These are phyloP conservation scores for Nineta flava DNA, from an alignment of 2,888 invertebrate species.

Conservation along the genomic window DNA sequence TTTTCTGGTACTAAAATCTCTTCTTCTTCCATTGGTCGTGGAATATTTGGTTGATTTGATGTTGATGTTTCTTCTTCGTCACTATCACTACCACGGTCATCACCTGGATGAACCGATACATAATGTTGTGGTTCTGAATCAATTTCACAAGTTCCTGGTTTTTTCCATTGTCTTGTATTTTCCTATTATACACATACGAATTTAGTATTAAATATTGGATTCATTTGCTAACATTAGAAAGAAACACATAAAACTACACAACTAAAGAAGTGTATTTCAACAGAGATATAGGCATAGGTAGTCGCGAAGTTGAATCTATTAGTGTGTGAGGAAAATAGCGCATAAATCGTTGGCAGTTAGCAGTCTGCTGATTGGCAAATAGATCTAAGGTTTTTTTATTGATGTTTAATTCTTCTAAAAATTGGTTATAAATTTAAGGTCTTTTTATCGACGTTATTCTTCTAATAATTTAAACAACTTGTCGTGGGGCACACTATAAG, in stretches of 20 bases:
- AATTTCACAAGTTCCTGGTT: constrained; percentile 40
- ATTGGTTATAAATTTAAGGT: too few relatives aligned
- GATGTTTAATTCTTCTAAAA: too few relatives aligned
- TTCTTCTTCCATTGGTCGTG: constrained; percentile 9
- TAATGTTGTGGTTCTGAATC: constrained; percentile 36
- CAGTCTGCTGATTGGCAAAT: too few relatives aligned
- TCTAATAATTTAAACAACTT: too few relatives aligned
- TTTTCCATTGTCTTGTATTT: constrained; percentile 36
- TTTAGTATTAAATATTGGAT: background rate
- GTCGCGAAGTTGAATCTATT: too few relatives aligned
- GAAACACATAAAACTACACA: constrained; percentile 2
- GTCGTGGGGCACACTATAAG: too few relatives aligned
- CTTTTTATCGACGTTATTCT: too few relatives aligned
- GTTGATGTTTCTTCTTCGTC: constrained; percentile 29
- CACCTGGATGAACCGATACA: constrained; percentile 51
- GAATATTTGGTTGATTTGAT: constrained; percentile 4
- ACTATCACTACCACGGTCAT: constrained; percentile 42
- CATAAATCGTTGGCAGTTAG: too few relatives aligned
- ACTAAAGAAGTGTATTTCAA: constrained; percentile 5
- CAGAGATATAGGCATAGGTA: too few relatives aligned
- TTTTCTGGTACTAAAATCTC: background rate
- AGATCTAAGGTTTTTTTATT: too few relatives aligned
- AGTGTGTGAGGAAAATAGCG: too few relatives aligned
- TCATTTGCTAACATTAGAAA: background rate
- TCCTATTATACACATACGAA: constrained; percentile 23